Base-by-base conservation (phyloP, 2,888 invertebrate genomes). In the Euclidia mi region DNA sequence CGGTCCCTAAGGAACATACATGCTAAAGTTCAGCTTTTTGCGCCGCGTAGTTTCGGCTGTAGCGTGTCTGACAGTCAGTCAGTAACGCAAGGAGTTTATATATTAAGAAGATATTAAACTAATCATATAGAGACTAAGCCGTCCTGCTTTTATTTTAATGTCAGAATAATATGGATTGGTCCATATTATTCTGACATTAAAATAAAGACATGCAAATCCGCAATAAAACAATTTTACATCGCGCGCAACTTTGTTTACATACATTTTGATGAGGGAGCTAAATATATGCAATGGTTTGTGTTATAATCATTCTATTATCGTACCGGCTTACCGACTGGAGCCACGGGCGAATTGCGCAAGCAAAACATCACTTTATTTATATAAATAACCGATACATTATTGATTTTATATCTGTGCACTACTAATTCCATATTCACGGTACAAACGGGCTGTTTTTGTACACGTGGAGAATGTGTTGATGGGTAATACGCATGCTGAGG, bases 231-330 rank as follows among this genome's bases (percentile, higher is more conserved):
- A n/a, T 31, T 31, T 31, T 31, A 2, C n/a, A 9, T 31, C n/a
- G n/a, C 2, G 2, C 31, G 4, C 18, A 17, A 18, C 18, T 17
- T 10, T 42, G 42, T 49, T 35, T 49, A 49, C 28, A 34, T 34
- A 49, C 34, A 32, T 34, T 28, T 49, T 35, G 42, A 35, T 42
- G 42, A 35, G 43, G 31, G 35, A 50, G 50, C 29, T 50, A 50
- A 43, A 50, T 50, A 43, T 50, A 50, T 37, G 29, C 37, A 37
- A n/a, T 29, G 29, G 35, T 50, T 31, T 50, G 12, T 31, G 11
- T 35, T 50, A 43, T 12, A 43, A 43, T 29, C 37, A 12, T 29
- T 43, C 17, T 43, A 35, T 49, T 42, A 43, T 43, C 34, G 34
- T 32, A 14, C 35, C 25, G 41, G 20, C 32, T 35, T 42, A 15